Conservation (phyloP, 2,113 vertebrate species). For the Cebidichthys violaceus region DNA sequence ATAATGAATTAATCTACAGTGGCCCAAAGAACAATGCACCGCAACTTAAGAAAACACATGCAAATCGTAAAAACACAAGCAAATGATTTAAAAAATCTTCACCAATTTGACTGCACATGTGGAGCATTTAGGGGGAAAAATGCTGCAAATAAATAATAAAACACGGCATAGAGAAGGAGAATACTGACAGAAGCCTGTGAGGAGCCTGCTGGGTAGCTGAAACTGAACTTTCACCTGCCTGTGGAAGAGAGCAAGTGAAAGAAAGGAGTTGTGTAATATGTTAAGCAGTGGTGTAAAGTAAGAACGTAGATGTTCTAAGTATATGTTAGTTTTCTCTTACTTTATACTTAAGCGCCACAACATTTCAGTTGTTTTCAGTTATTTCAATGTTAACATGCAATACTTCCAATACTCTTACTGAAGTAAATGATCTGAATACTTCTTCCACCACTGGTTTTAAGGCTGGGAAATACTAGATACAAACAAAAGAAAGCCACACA, state of each 20-base stretch:
- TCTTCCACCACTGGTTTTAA: no score
- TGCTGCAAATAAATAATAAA: not conserved
- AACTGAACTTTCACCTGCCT: not conserved
- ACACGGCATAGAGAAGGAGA: not conserved
- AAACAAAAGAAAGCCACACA: not conserved
- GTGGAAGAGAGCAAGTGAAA: not conserved
- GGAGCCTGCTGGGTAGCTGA: not conserved
- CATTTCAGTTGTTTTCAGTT: not conserved
- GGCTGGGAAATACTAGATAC: no score
- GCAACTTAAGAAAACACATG: no score
- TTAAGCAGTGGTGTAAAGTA: not conserved
- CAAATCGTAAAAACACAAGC: no score
- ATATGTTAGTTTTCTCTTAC: not conserved
- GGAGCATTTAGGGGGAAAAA: not conserved
- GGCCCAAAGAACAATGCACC: no score
- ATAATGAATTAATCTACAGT: no score
- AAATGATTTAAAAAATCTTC: no score
- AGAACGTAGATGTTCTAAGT: not conserved
- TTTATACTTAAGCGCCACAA: not conserved
- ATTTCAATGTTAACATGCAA: not conserved
- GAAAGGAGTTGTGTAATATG: not conserved
- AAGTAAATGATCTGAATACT: no score
- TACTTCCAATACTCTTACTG: no score
- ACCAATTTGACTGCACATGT: not conserved
- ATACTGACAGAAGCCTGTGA: not conserved